Percentiles rank a stretch among this genome's conserved stretches.
These are phyloP conservation scores for Lagodon rhomboides DNA, from an alignment of 2,797 vertebrate species.

Conservation along the genomic window DNA sequence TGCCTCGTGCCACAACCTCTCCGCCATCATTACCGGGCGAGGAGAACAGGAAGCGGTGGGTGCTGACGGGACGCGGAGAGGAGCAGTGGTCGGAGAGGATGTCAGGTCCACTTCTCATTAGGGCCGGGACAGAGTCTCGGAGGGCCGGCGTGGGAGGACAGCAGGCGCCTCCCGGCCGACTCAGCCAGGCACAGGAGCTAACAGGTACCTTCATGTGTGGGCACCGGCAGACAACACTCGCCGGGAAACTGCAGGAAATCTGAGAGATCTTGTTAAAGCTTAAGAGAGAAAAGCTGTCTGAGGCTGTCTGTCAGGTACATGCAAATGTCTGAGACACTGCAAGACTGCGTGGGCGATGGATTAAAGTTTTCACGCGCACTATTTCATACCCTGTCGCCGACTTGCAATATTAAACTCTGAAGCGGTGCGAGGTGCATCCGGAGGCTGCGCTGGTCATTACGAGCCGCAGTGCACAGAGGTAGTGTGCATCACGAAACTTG, in stretches of 20 bases:
- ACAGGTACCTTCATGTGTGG: slow-evolving; percentile 60
- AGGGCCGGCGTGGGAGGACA: slow-evolving; percentile 60
- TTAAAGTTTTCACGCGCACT: slow-evolving; percentile 46
- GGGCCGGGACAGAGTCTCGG: slow-evolving; percentile 54
- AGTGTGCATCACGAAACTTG: slow-evolving; percentile 16
- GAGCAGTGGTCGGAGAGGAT: slow-evolving; percentile 47
- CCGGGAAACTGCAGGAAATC: slow-evolving; percentile 47
- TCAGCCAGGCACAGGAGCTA: slow-evolving; percentile 55
- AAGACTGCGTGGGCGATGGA: slow-evolving; percentile 53
- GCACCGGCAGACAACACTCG: slow-evolving; percentile 43
- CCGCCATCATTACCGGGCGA: slow-evolving; percentile 45
- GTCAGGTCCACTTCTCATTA: slow-evolving; percentile 78
- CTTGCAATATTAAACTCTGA: slow-evolving; percentile 37
- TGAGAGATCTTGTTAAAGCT: slow-evolving; percentile 62
- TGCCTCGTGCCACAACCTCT: slow-evolving; percentile 54
- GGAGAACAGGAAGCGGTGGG: slow-evolving; percentile 40
- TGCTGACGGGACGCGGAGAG: slow-evolving; percentile 44
- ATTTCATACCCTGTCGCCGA: slow-evolving; percentile 39
- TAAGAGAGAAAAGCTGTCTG: slow-evolving; percentile 43
- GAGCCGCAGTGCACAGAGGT: background rate
- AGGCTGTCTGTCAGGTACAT: slow-evolving; percentile 51
- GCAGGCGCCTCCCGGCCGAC: slow-evolving; percentile 50
- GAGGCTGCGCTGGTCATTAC: slow-evolving; percentile 12
- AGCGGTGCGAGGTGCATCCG: slow-evolving; percentile 7
- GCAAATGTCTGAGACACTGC: slow-evolving; percentile 46